These are phyloP conservation scores for Corbicula japonica DNA, from an alignment of 2,888 invertebrate genomes.

Conservation along the genomic window DNA sequence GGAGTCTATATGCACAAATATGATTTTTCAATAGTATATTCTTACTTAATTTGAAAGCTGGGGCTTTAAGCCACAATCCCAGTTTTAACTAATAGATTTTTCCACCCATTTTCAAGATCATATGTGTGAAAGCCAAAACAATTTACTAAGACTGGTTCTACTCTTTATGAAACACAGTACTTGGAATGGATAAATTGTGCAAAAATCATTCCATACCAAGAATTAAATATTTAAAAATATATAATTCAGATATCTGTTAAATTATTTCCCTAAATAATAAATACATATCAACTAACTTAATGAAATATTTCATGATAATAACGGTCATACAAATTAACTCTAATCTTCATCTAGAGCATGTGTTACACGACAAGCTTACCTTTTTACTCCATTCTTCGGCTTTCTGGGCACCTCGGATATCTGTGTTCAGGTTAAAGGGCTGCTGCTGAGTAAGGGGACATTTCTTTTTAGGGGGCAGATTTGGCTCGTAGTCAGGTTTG, in stretches of 20 bases:
- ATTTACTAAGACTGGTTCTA: too few relatives aligned
- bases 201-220: background rate
- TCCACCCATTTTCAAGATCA: too few relatives aligned
- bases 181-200: background rate
- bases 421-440: slow-evolving; percentile 84
- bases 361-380: slow-evolving; percentile 55
- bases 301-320: background rate
- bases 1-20: too few relatives aligned
- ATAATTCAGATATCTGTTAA: background rate
- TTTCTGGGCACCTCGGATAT: slow-evolving; percentile 76
- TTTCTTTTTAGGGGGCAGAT: slow-evolving; percentile 83
- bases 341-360: too few relatives aligned
- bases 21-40: too few relatives aligned
- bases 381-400: slow-evolving; percentile 75
- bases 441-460: slow-evolving; percentile 81
- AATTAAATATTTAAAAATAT: background rate
- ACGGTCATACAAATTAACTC: too few relatives aligned
- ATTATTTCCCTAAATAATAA: background rate
- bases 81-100: too few relatives aligned
- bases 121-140: too few relatives aligned
- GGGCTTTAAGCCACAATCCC: too few relatives aligned
- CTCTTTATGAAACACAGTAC: too few relatives aligned
- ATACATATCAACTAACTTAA: background rate
- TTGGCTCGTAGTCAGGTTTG: slow-evolving; percentile 88
- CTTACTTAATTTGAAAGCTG: too few relatives aligned